phyloP scores from a whole-genome alignment of 2,888 invertebrate species.

The Malachius bipustulatus region DNA sequence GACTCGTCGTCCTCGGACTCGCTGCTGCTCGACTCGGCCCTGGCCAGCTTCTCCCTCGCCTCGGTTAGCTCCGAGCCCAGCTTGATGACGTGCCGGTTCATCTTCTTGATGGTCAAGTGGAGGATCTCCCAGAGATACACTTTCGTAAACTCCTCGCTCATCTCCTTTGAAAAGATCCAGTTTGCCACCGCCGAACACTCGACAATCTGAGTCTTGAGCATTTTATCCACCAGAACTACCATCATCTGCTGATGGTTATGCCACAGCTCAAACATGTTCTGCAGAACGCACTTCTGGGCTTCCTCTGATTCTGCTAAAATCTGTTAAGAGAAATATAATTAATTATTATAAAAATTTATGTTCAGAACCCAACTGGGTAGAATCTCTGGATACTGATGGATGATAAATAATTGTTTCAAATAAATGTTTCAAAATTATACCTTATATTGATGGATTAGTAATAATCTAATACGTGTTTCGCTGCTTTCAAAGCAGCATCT shows the following conservation, averaged over 20 bases:
- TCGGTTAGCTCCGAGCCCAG: constrained; percentile 69
- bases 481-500: too few species aligned
- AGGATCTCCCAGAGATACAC: constrained; percentile 94
- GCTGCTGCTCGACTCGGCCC: constrained; percentile 72
- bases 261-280: constrained; percentile 94
- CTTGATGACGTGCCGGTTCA: constrained; percentile 89
- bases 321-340: too few species aligned
- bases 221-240: constrained; percentile 89
- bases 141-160: constrained; percentile 84
- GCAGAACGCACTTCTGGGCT: constrained; percentile 86
- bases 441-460: too few species aligned
- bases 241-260: constrained; percentile 94
- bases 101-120: constrained; percentile 89
- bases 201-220: constrained; percentile 93
- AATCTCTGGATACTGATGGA: too few species aligned
- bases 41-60: constrained; percentile 74
- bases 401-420: too few species aligned
- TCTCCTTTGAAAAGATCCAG: constrained; percentile 94
- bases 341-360: too few species aligned
- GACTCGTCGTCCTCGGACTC: constrained; percentile 52
- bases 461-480: too few species aligned
- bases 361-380: too few species aligned
- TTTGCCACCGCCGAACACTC: constrained; percentile 95
- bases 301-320: constrained; percentile 87
- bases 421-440: too few species aligned